Evolutionary conservation across 2,797 vertebrate species (phyloP).

Genomic region (Tragelaphus oryx): DNA sequence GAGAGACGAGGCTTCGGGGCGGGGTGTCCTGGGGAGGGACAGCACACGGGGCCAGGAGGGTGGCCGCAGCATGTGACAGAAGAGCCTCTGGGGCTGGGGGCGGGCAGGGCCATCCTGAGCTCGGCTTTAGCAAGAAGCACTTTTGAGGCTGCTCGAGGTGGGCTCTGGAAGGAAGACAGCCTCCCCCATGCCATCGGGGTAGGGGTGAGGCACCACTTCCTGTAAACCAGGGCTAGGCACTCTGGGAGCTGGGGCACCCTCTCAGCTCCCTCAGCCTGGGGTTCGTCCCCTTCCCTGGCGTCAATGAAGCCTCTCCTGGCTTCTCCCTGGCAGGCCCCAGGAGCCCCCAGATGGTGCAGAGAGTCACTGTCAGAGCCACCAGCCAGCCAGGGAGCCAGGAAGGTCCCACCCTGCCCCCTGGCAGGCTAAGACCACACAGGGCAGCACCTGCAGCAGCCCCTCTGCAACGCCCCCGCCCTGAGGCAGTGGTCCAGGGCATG

Average conservation of each 20-base stretch:
- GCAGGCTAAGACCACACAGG: background rate
- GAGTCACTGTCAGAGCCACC: background rate
- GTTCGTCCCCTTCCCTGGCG: fast-evolving
- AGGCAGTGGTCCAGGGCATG: background rate
- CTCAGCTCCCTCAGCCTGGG: background rate
- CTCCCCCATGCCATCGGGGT: fast-evolving
- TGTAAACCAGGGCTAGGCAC: fast-evolving
- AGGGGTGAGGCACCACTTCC: background rate
- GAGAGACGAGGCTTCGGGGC: too few relatives aligned
- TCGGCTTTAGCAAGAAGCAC: background rate
- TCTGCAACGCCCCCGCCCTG: fast-evolving
- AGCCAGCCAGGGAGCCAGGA: background rate
- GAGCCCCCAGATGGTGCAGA: background rate
- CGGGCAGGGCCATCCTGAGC: fast-evolving
- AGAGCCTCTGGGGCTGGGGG: background rate
- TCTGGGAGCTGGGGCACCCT: background rate
- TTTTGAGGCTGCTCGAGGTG: background rate
- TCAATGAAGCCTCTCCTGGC: background rate
- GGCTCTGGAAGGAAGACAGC: background rate
- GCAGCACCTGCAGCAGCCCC: background rate
- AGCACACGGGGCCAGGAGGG: background rate
- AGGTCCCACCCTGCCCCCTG: background rate
- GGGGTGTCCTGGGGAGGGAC: background rate
- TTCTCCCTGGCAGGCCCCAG: background rate
- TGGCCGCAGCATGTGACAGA: fast-evolving